These are phyloP conservation scores for Hoplodrina ambigua DNA, from an alignment of 2,888 invertebrate genomes.

Conservation along the genomic window DNA sequence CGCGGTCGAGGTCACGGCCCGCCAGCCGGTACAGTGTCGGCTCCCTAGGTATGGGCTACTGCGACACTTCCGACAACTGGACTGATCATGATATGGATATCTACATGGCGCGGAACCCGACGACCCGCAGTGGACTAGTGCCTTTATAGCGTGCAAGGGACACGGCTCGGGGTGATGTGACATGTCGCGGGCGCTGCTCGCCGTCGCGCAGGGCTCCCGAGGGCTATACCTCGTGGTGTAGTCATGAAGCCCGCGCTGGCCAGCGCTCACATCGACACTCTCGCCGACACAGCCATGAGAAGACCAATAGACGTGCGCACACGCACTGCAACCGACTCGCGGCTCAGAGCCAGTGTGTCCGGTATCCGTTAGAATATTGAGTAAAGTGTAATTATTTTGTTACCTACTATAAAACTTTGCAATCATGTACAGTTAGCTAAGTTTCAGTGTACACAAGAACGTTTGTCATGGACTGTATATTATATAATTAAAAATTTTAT, in stretches of 20 bases:
- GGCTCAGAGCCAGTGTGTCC: slow-evolving; percentile 53
- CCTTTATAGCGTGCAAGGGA: slow-evolving; percentile 92
- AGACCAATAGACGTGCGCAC: slow-evolving; percentile 55
- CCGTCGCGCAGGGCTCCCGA: slow-evolving; percentile 68
- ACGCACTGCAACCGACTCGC: slow-evolving; percentile 58
- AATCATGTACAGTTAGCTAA: slow-evolving; percentile 52
- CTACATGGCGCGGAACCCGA: slow-evolving; percentile 97
- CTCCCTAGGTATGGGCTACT: slow-evolving; percentile 96
- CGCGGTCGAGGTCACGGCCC: slow-evolving; percentile 95
- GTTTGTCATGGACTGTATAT: slow-evolving; percentile 16
- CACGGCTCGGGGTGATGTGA: slow-evolving; percentile 71
- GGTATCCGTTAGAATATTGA: slow-evolving; percentile 58
- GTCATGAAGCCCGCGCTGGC: slow-evolving; percentile 68
- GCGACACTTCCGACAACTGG: slow-evolving; percentile 97
- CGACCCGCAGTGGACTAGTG: slow-evolving; percentile 95
- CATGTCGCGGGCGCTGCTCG: slow-evolving; percentile 72
- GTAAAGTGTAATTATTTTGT: slow-evolving; percentile 57
- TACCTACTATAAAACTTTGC: slow-evolving; percentile 57
- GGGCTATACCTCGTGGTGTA: slow-evolving; percentile 75
- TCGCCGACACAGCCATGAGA: slow-evolving; percentile 61
- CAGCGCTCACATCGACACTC: slow-evolving; percentile 65
- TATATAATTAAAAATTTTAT: slow-evolving; percentile 5
- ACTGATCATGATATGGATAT: slow-evolving; percentile 99
- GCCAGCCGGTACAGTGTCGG: slow-evolving; percentile 95
- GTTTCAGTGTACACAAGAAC: slow-evolving; percentile 36